Evolutionary conservation across 2,888 invertebrate species (phyloP), one percentile per base, ranked within the genome.

Genomic region (Eremobia ochroleuca): DNA sequence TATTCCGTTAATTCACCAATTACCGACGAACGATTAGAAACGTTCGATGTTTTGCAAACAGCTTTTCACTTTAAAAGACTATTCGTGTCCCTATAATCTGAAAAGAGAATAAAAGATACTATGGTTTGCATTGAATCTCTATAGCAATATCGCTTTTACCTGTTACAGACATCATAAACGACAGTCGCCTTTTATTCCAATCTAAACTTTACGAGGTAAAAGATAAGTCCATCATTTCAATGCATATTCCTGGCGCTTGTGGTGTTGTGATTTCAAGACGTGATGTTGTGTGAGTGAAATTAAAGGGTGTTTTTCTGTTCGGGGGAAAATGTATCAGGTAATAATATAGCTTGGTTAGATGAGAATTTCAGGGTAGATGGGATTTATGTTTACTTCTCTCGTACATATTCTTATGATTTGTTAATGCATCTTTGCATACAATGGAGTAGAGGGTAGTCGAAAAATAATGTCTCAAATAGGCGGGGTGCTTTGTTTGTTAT

Each of bases 281-380:
- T 59, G 65, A 76, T 87, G 84, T 84, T 89, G 89, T 91, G 92
- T 90, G 92, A 91, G 93, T 92, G 92, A 94, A 94, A 94, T 94
- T 93, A 94, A 92, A 93, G 93, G 92, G 93, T 93, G 93, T 93
- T 94, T 93, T 94, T 94, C 93, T 92, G 90, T 92, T 92, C 90
- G 86, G 90, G 90, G 92, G 91, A 92, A 92, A 94, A 93, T 92
- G 92, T 94, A 94, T 95, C 93, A 93, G 93, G 93, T 94, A 94
- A 93, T 94, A 94, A 93, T 93, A 93, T 90, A 92, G 91, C 91
- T 90, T 78, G 90, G 93, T 90, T 92, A 92, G 91, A 93, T 93
- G 93, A 93, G 90, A 91, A 91, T 92, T 94, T 92, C 91, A 91
- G 86, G 91, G 91, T 91, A 90, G 92, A 91, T 81, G 83, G 87